Evolutionary conservation across 2,888 invertebrate genomes (phyloP), one percentile per base, ranked within the genome.

Genomic region (Epistrophella euchroma): DNA sequence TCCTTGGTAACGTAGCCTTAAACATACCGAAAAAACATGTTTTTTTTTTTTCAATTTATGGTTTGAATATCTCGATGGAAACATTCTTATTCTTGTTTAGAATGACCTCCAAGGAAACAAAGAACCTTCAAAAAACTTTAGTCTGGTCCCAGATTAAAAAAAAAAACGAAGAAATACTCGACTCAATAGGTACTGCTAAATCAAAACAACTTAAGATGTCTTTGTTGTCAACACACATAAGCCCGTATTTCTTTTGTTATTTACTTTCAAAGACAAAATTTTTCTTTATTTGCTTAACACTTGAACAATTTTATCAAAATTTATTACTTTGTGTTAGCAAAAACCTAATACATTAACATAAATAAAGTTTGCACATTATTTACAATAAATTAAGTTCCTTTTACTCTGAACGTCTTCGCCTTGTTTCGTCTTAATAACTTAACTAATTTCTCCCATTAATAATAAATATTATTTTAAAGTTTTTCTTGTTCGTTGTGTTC

Each of bases 381-480:
- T 28, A 56, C 56, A 32, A 56, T 35, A 56, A 56, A 56, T 56
- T n/a, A 37, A 19, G 35, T 35, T 35, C 19, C 17, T 58, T 7
- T 22, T 40, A n/a, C 15, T 60, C n/a, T 40, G 0, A 11, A 32
- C 19, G 22, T 40, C 62, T 25, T 37, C 25, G n/a, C 22, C 22
- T 25, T 28, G 28, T 32, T 47, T 32, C 47, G 47, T 64, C 15
- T 66, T 9, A 66, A 62, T 28, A 62, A 32, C 66, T 35, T 17
- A 47, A 66, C 66, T 47, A 66, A 66, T 19, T 47, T 7, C 15
- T 15, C 15, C 28, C 66, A 47, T 66, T 66, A n/a, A 47, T 45
- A 28, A 64, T 32, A 13, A 66, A 66, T 17, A 64, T 64, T 45
- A 35, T 47, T 47, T 66, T 47, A 19, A 66, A 47, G 9, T 47